Percentiles rank a stretch among this genome's conserved stretches.
These are phyloP conservation scores for Engystomops pustulosus DNA, from an alignment of 2,113 vertebrate species.

Conservation along the genomic window DNA sequence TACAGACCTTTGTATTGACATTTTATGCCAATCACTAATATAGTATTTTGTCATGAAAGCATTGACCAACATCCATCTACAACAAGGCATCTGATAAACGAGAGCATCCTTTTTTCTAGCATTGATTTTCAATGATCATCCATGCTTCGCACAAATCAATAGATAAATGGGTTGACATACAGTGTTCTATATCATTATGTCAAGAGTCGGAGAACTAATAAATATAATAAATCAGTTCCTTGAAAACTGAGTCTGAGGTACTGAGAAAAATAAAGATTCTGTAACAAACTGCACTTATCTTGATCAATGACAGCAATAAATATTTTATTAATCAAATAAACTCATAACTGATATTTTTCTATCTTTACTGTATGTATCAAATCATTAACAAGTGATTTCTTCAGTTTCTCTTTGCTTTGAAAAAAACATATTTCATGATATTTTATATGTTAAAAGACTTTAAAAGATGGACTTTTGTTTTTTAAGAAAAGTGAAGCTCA, in stretches of 20 bases:
- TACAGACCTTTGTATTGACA: neutral
- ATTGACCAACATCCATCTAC: slow-evolving; percentile 5
- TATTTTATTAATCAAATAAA: neutral
- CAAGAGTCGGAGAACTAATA: neutral
- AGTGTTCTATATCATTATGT: neutral
- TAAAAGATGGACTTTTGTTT: no score
- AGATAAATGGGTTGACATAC: slow-evolving; percentile 7
- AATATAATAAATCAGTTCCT: slow-evolving; percentile 6
- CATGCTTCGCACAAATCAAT: slow-evolving; percentile 9
- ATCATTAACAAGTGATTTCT: slow-evolving; percentile 5
- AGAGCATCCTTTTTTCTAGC: neutral
- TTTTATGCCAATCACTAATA: neutral
- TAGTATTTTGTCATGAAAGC: neutral
- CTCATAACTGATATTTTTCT: neutral
- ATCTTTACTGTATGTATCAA: neutral
- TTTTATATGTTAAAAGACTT: no score
- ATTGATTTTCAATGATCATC: neutral
- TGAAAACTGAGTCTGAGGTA: neutral
- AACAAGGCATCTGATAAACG: neutral
- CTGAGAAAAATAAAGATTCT: neutral
- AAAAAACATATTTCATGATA: no score
- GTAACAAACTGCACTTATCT: slow-evolving; percentile 1
- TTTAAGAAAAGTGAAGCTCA: no score
- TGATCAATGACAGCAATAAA: neutral
- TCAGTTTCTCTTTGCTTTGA: no score